Conservation (phyloP, 1,140 invertebrate species). For the Drosophila ohnishii region DNA sequence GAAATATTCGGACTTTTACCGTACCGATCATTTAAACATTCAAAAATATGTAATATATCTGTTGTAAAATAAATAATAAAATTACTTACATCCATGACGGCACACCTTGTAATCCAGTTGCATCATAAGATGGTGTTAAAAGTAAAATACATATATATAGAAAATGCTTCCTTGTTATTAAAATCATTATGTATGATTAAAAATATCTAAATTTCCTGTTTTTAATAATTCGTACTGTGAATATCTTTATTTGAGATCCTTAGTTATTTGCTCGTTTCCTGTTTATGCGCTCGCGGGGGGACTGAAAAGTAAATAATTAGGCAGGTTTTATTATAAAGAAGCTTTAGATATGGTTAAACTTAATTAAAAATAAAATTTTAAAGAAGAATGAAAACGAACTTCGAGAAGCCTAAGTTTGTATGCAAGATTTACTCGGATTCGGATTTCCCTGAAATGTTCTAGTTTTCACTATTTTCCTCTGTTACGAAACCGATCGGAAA, state of each 20-base stretch:
- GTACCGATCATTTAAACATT: too few relatives aligned
- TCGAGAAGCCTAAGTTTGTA: not conserved
- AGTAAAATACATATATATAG: constrained; percentile 46
- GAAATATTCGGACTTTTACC: too few relatives aligned
- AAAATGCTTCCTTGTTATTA: constrained; percentile 7
- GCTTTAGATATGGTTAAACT: not conserved
- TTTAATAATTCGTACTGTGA: not conserved
- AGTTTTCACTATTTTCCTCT: too few relatives aligned
- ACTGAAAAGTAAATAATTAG: not conserved
- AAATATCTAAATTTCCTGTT: not conserved
- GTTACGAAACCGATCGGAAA: too few relatives aligned
- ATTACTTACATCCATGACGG: constrained; percentile 82
- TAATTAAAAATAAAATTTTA: not conserved
- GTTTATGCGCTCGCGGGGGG: not conserved
- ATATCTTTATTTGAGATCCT: not conserved
- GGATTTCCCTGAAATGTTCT: too few relatives aligned
- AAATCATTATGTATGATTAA: not conserved
- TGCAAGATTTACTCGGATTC: too few relatives aligned
- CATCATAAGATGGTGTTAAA: constrained; percentile 49
- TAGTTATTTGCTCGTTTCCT: not conserved
- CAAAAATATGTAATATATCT: not conserved
- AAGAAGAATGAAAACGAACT: not conserved
- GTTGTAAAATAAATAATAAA: not conserved
- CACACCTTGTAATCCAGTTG: constrained; percentile 68
- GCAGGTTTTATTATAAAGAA: not conserved